Evolutionary conservation across 2,888 invertebrate species (phyloP).

Genomic region (Trimorus sp.): DNA sequence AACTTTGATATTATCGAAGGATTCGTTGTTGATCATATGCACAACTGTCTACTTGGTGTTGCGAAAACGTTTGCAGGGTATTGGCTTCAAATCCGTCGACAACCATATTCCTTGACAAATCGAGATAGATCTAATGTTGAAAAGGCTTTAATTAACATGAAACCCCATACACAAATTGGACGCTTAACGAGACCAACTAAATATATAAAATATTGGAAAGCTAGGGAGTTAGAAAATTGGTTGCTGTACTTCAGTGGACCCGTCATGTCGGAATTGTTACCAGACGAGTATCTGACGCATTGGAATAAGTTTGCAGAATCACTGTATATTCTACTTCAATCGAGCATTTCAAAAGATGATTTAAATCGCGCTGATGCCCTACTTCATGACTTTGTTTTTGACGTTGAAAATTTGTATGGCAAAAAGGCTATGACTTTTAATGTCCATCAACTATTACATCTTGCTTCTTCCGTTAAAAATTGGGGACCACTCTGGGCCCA

Average conservation of each 20-base stretch:
- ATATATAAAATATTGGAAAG: slow-evolving; percentile 53
- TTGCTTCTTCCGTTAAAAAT: slow-evolving; percentile 58
- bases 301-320: slow-evolving; percentile 63
- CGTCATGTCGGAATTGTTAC: slow-evolving; percentile 32
- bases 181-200: slow-evolving; percentile 38
- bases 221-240: slow-evolving; percentile 20
- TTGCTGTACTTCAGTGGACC: slow-evolving; percentile 63
- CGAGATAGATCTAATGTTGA: slow-evolving; percentile 19
- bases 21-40: slow-evolving; percentile 58
- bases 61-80: slow-evolving; percentile 40
- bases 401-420: slow-evolving; percentile 56
- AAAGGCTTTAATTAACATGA: slow-evolving; percentile 13
- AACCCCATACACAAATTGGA: slow-evolving; percentile 43
- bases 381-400: slow-evolving; percentile 40
- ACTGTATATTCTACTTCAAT: slow-evolving; percentile 44
- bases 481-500: slow-evolving; percentile 67
- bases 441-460: slow-evolving; percentile 64
- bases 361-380: slow-evolving; percentile 42
- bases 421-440: slow-evolving; percentile 55
- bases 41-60: slow-evolving; percentile 43
- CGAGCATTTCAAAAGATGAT: slow-evolving; percentile 35
- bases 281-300: slow-evolving; percentile 47
- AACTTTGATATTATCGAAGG: slow-evolving; percentile 59
- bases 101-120: slow-evolving; percentile 8
- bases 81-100: slow-evolving; percentile 37